Evolutionary conservation across 1,140 invertebrate genomes (phyloP).

Genomic region (Drosophila repletoides): DNA sequence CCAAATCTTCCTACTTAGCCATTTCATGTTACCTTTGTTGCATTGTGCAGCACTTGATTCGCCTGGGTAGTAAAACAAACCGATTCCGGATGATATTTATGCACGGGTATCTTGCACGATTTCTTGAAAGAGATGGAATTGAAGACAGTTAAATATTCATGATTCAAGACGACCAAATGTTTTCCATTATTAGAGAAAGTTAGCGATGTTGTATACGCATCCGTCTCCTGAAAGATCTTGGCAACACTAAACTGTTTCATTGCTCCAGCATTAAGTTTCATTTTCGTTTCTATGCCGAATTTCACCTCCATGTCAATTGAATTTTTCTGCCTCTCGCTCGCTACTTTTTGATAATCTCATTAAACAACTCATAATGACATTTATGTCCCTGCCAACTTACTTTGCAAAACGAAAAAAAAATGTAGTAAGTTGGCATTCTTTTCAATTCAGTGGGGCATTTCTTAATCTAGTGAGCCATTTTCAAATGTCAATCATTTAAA

Average conservation of each 20-base stretch:
- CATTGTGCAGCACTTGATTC: conserved; percentile 34
- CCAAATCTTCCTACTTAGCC: not conserved
- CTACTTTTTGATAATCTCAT: no score
- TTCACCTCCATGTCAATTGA: not conserved
- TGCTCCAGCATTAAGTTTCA: conserved; percentile 7
- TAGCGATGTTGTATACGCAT: conserved; percentile 19
- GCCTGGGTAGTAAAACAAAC: conserved; percentile 37
- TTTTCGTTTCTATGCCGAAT: no score
- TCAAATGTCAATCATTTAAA: no score
- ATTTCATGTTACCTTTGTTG: conserved; percentile 55
- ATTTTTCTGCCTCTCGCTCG: not conserved
- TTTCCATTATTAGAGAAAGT: conserved; percentile 41
- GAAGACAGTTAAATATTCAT: conserved; percentile 16
- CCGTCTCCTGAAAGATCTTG: conserved; percentile 23
- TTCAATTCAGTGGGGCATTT: no score
- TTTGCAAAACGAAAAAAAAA: no score
- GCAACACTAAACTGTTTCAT: conserved; percentile 47
- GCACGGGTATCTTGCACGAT: conserved; percentile 28
- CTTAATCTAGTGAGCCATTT: no score
- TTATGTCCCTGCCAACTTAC: conserved; percentile 1
- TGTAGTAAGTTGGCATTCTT: no score
- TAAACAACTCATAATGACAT: conserved; percentile 16
- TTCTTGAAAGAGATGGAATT: conserved; percentile 3
- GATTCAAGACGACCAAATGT: conserved; percentile 22
- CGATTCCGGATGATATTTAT: conserved; percentile 29